Conservation (phyloP, 2,888 invertebrate species). For the Gandaritis pyraliata region DNA sequence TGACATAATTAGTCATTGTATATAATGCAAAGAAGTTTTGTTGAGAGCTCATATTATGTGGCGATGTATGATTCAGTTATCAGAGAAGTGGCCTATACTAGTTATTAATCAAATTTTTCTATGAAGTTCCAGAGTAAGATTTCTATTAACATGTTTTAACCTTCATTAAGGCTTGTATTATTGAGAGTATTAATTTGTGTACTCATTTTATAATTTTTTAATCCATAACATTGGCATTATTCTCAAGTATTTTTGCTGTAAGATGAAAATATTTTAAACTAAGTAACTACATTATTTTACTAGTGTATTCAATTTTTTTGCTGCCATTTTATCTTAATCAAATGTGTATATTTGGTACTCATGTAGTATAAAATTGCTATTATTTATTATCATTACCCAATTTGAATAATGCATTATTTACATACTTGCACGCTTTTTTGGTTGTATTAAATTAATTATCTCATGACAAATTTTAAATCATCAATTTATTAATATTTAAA, state of each 20-base stretch:
- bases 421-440: conserved; percentile 54
- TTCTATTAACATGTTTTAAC: conserved; percentile 71
- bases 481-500: conserved; percentile 71
- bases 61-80: conserved; percentile 65
- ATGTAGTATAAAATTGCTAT: conserved; percentile 33
- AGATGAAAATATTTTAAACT: conserved; percentile 48
- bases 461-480: conserved; percentile 68
- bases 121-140: conserved; percentile 73
- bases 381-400: conserved; percentile 44
- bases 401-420: conserved; percentile 31
- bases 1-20: conserved; percentile 77
- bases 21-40: conserved; percentile 73
- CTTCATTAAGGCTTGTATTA: conserved; percentile 74
- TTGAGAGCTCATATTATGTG: conserved; percentile 70
- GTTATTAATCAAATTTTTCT: conserved; percentile 67
- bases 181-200: conserved; percentile 74
- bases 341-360: conserved; percentile 37
- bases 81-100: conserved; percentile 75
- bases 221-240: conserved; percentile 52
- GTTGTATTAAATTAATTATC: conserved; percentile 59
- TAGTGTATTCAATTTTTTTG: conserved; percentile 34
- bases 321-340: conserved; percentile 43
- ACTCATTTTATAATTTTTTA: conserved; percentile 57
- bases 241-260: conserved; percentile 48
- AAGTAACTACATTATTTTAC: conserved; percentile 34